Conservation (phyloP, 2,888 invertebrate species). For the Melieria picta region DNA sequence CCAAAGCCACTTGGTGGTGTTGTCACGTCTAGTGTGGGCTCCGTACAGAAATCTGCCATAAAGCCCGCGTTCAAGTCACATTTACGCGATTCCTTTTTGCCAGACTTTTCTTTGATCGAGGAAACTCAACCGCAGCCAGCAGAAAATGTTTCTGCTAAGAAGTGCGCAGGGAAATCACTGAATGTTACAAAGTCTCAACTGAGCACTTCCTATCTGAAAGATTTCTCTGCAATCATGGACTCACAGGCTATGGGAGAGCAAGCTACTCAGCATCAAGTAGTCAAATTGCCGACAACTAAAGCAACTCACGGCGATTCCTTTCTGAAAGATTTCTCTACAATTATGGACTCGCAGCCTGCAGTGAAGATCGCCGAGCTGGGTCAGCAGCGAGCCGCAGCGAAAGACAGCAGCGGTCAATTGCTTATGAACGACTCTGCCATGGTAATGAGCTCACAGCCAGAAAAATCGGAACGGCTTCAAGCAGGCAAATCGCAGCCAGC, state of each 20-base stretch:
- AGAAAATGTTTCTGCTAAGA: conserved; percentile 7
- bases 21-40: too few relatives aligned
- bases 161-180: conserved; percentile 34
- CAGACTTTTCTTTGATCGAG: conserved; percentile 38
- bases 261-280: too few relatives aligned
- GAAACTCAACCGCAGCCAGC: conserved; percentile 30
- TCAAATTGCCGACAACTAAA: conserved; percentile 1
- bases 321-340: conserved; percentile 40
- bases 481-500: not conserved
- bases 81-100: conserved; percentile 40
- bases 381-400: conserved; percentile 2
- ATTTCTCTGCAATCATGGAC: too few relatives aligned
- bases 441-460: conserved; percentile 34
- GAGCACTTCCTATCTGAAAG: too few relatives aligned
- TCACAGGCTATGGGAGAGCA: too few relatives aligned
- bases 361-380: conserved; percentile 5
- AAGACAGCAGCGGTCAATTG: conserved; percentile 27
- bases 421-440: conserved; percentile 37
- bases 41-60: not conserved
- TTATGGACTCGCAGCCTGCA: conserved; percentile 32
- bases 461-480: not conserved
- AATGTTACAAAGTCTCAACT: too few relatives aligned
- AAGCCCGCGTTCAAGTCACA: not conserved
- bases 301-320: conserved; percentile 26
- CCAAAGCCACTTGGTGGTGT: not conserved